These are phyloP conservation scores for Oceanodroma leucorhoa DNA, from an alignment of 2,797 vertebrate genomes.

Conservation along the genomic window DNA sequence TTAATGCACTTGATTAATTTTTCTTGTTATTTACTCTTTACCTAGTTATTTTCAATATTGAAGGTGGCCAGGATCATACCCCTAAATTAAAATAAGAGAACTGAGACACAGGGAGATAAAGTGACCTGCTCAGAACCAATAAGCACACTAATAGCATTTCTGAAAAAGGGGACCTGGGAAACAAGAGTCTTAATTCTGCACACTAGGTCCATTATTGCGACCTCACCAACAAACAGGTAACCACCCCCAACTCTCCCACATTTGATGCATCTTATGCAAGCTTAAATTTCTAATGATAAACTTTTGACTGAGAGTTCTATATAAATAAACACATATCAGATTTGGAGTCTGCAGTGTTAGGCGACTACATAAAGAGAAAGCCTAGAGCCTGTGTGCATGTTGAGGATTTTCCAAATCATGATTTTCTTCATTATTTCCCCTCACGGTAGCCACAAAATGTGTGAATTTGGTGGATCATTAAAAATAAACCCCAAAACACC, in stretches of 20 bases:
- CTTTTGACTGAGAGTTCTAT: neutral
- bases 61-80: neutral
- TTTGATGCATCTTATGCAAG: neutral
- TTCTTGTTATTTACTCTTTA: neutral
- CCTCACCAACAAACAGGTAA: neutral
- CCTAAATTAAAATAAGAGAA: neutral
- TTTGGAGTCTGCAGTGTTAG: neutral
- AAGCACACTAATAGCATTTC: neutral
- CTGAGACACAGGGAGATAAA: neutral
- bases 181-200: neutral
- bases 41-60: neutral
- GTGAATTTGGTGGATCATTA: neutral
- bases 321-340: rapidly evolving
- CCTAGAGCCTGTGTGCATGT: neutral
- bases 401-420: neutral
- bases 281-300: neutral
- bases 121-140: neutral
- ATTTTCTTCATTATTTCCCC: neutral
- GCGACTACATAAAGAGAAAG: neutral
- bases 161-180: neutral
- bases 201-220: neutral
- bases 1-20: neutral
- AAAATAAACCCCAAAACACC: neutral
- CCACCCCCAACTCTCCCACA: neutral
- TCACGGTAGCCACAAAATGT: neutral